These are phyloP conservation scores for Stomatorhinus walkeri DNA, from an alignment of 2,797 vertebrate species.

Conservation along the genomic window DNA sequence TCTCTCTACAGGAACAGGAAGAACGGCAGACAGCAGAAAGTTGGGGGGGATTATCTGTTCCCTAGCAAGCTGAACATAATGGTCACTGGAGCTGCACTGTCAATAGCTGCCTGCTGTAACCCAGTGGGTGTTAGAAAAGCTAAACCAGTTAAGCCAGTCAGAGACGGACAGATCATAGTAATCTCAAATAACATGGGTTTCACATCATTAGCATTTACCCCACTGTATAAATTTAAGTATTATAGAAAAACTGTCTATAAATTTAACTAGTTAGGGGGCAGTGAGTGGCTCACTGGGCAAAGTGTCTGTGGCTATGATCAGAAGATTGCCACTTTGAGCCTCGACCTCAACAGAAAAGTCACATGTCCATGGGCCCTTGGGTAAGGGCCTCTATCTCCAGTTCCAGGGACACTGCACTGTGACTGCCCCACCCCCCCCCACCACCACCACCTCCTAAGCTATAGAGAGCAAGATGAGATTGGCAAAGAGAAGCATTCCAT, in stretches of 20 bases:
- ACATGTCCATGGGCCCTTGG: background rate
- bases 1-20: conserved; percentile 5
- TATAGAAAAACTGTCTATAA: background rate
- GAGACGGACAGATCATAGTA: background rate
- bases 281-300: background rate
- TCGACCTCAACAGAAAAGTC: background rate
- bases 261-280: background rate
- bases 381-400: background rate
- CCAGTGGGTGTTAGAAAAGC: background rate
- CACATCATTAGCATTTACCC: background rate
- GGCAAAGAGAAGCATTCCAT: background rate
- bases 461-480: background rate
- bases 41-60: background rate
- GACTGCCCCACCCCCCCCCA: background rate
- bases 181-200: background rate
- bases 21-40: background rate
- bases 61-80: background rate
- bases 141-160: background rate
- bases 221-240: background rate
- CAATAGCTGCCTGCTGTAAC: background rate
- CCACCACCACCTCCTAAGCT: background rate
- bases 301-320: background rate
- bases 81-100: background rate
- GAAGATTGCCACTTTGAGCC: background rate
- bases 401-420: background rate